These are phyloP conservation scores for Linyphia triangularis DNA, from an alignment of 2,888 invertebrate species.

Conservation along the genomic window DNA sequence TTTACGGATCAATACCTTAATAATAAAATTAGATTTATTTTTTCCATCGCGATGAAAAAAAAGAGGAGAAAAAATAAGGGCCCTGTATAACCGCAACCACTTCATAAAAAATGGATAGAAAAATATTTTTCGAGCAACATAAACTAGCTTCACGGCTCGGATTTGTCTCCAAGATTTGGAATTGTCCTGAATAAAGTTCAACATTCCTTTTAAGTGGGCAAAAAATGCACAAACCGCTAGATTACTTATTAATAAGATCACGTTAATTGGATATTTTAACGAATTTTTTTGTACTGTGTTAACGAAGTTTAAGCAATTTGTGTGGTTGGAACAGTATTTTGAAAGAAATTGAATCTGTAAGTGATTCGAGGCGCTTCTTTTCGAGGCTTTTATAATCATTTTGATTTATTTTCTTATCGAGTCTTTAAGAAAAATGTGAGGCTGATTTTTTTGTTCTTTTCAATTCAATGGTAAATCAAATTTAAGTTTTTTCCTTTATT, in stretches of 20 bases:
- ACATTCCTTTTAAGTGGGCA: constrained; percentile 52
- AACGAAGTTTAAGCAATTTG: constrained; percentile 70
- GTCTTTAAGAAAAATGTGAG: constrained; percentile 31
- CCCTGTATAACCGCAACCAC: constrained; percentile 23
- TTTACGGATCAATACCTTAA: constrained; percentile 67
- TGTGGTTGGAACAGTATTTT: constrained; percentile 62
- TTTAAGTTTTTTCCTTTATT: constrained; percentile 27
- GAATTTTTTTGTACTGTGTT: constrained; percentile 41
- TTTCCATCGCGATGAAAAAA: neutral
- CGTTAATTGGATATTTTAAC: constrained; percentile 72
- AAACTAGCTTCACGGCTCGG: constrained; percentile 13
- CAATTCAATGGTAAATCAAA: constrained; percentile 14
- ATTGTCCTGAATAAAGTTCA: constrained; percentile 47
- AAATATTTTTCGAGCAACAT: constrained; percentile 36
- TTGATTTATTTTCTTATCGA: constrained; percentile 27
- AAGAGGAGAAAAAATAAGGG: neutral
- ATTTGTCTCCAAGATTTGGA: constrained; percentile 30
- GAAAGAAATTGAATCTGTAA: constrained; percentile 66
- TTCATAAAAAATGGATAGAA: constrained; percentile 24
- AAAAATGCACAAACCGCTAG: constrained; percentile 50
- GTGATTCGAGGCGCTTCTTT: constrained; percentile 30
- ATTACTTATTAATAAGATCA: constrained; percentile 73
- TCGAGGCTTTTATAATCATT: constrained; percentile 39
- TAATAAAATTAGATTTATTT: constrained; percentile 72
- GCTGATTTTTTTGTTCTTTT: neutral